These are phyloP conservation scores for Bombylius major DNA, from an alignment of 2,888 invertebrate genomes.

Conservation along the genomic window DNA sequence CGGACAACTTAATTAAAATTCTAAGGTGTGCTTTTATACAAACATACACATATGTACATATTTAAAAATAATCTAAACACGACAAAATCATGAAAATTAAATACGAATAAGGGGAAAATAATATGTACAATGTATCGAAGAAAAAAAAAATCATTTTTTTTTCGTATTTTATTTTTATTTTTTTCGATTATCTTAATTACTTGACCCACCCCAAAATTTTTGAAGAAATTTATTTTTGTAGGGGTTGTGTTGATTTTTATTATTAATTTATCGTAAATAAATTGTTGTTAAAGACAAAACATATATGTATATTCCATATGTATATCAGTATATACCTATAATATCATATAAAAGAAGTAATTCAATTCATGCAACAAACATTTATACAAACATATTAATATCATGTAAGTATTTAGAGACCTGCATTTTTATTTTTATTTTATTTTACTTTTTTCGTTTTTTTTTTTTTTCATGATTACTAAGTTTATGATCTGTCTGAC, in stretches of 20 bases:
- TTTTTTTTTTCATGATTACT: conserved; percentile 6
- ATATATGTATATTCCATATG: too few relatives aligned
- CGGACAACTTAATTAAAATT: conserved; percentile 11
- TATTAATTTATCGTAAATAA: not conserved
- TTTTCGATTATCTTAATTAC: conserved; percentile 14
- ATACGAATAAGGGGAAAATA: too few relatives aligned
- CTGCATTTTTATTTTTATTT: not conserved
- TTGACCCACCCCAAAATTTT: conserved; percentile 2
- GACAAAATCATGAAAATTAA: too few relatives aligned
- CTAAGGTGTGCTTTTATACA: not conserved
- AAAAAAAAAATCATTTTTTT: too few relatives aligned
- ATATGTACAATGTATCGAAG: too few relatives aligned
- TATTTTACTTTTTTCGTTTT: not conserved
- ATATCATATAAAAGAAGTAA: too few relatives aligned
- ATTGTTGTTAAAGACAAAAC: too few relatives aligned
- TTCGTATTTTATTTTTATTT: conserved; percentile 1
- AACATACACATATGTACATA: not conserved
- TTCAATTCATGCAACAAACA: too few relatives aligned
- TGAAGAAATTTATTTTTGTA: not conserved
- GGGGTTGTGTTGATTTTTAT: not conserved
- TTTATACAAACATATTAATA: too few relatives aligned
- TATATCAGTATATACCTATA: too few relatives aligned
- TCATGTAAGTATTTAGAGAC: not conserved
- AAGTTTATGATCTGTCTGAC: conserved; percentile 11
- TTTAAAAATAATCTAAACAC: too few relatives aligned